These are phyloP conservation scores for Aplidium turbinatum DNA, from an alignment of 23 tunicate species.

Conservation along the genomic window DNA sequence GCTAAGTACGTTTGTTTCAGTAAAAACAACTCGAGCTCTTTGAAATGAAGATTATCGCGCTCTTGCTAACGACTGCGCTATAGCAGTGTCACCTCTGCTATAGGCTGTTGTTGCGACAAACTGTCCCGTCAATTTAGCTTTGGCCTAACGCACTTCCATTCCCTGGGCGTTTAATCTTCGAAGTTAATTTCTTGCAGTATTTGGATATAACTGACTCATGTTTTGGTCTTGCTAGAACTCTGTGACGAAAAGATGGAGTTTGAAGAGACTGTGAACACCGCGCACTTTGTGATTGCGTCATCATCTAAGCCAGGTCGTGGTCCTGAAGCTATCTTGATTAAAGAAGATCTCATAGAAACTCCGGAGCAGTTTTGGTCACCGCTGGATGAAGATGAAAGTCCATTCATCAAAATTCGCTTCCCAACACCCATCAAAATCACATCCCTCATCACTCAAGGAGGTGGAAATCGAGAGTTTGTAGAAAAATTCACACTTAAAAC, in stretches of 20 bases:
- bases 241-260: slow-evolving; percentile 63
- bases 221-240: slow-evolving; percentile 31
- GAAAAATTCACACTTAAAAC: slow-evolving; percentile 44
- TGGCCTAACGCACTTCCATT: too few species aligned
- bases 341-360: neutral
- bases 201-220: neutral
- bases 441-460: slow-evolving; percentile 54
- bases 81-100: too few species aligned
- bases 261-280: slow-evolving; percentile 21
- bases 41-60: too few species aligned
- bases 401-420: slow-evolving; percentile 58
- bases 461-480: slow-evolving; percentile 43
- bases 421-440: slow-evolving; percentile 48
- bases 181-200: neutral
- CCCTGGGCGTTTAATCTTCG: too few species aligned
- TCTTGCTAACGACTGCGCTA: too few species aligned
- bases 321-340: slow-evolving; percentile 32
- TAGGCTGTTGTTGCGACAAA: too few species aligned
- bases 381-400: slow-evolving; percentile 39
- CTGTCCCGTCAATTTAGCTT: too few species aligned
- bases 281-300: slow-evolving; percentile 44
- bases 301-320: slow-evolving; percentile 33
- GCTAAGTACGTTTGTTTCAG: too few species aligned
- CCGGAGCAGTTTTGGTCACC: slow-evolving; percentile 58
- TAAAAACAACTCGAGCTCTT: too few species aligned